Evolutionary conservation across 2,797 vertebrate genomes (phyloP).

Genomic region (Stomatorhinus walkeri): DNA sequence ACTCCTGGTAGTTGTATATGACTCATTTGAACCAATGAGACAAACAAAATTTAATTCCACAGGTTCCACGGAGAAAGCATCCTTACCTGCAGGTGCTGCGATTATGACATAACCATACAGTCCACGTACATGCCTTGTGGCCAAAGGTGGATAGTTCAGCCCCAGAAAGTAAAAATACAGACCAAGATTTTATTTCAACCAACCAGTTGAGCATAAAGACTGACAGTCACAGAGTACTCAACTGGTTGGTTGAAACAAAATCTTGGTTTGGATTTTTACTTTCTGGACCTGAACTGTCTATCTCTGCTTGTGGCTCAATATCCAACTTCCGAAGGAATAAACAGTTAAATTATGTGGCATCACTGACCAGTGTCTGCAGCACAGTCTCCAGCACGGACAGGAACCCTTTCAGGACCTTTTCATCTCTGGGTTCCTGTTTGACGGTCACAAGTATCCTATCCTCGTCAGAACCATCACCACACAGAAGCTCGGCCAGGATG

Average conservation of each 20-base stretch:
- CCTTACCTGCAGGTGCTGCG: not conserved
- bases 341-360: conserved; percentile 15
- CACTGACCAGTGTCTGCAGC: conserved; percentile 50
- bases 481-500: conserved; percentile 74
- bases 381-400: conserved; percentile 61
- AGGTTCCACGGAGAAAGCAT: not conserved
- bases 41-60: not conserved
- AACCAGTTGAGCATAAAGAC: not conserved
- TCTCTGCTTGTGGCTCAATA: not conserved
- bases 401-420: conserved; percentile 56
- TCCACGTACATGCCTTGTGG: not conserved
- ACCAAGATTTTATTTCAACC: not conserved
- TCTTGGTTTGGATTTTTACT: not conserved
- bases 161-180: not conserved
- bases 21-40: not conserved
- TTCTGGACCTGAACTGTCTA: not conserved
- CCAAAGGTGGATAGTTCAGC: not conserved
- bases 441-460: conserved; percentile 58
- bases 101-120: not conserved
- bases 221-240: not conserved
- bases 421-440: conserved; percentile 64
- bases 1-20: not conserved
- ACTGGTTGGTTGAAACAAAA: not conserved
- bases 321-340: not conserved
- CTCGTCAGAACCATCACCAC: conserved; percentile 1